Base-by-base conservation (phyloP, 2,113 vertebrate species). In the Nycticryphes semicollaris region DNA sequence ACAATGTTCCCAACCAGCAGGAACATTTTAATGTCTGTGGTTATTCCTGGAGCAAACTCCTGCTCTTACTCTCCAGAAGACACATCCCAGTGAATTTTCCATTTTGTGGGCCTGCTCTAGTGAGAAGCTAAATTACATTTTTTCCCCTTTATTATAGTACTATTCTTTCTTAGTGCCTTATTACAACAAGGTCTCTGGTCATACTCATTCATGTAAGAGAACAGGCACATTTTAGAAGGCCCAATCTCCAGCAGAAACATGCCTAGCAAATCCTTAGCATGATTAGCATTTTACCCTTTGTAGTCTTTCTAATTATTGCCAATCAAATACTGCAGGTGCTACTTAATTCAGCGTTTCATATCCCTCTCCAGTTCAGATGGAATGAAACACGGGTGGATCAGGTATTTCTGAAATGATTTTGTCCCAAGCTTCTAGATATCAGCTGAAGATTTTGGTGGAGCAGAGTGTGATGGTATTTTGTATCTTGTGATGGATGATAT, bases 11-110 rank as follows among this genome's bases (percentile, higher is more conserved):
- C 47, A 93, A 94, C n/a, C 33, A 93, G 79, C 74, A 41, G 92
- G 97, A 96, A 96, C 77, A 80, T 92, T 94, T 94, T 91, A 93
- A 77, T 47, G 16, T n/a, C 74, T 63, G 66, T 86, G 79, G 84
- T 94, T 84, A 85, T 74, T 94, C 83, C 84, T 96, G 93, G 93
- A 97, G 67, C 53, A 82, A 90, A 86, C 33, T 92, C 67, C 60
- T 80, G 60, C 47, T 79, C 81, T 78, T 83, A 80, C 5, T 81
- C 70, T 85, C 43, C 68, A 87, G 50, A 77, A 78, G 47, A 50
- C 80, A 91, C 15, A 84, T 35, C 41, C 23, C 43, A 84, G 73
- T 53, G 79, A 82, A 83, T 83, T 87, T 93, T 92, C 92, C 81
- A 69, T 79, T 48, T n/a, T 66, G 45, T 57, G 24, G 45, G 37